Conservation (phyloP, 2,797 vertebrate species). For the Uromys caudimaculatus region DNA sequence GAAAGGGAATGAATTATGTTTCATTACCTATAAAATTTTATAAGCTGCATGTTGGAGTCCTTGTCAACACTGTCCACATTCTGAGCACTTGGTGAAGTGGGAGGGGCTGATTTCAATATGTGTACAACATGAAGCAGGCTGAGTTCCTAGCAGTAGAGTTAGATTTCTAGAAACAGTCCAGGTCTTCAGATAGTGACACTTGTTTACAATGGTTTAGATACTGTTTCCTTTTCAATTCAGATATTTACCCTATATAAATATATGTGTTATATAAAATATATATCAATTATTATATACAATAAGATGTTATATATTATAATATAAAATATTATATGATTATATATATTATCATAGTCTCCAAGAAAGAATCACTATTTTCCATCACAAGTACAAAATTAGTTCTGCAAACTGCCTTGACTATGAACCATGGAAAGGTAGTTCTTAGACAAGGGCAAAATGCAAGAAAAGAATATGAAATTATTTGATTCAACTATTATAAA, state of each 20-base stretch:
- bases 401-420: background rate
- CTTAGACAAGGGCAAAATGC: background rate
- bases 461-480: background rate
- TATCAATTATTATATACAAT: background rate
- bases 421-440: background rate
- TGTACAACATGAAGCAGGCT: background rate
- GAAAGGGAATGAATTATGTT: background rate
- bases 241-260: background rate
- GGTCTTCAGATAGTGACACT: background rate
- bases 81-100: background rate
- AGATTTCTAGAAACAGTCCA: background rate
- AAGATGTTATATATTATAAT: background rate
- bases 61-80: background rate
- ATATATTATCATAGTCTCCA: background rate
- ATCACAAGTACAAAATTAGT: background rate
- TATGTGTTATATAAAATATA: background rate
- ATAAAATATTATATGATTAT: background rate
- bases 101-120: background rate
- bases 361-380: background rate
- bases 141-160: background rate
- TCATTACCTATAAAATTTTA: background rate
- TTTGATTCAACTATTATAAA: background rate
- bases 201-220: background rate
- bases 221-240: background rate
- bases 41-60: background rate